Evolutionary conservation across 2,888 invertebrate species (phyloP).

Genomic region (Sarcophaga variegata): DNA sequence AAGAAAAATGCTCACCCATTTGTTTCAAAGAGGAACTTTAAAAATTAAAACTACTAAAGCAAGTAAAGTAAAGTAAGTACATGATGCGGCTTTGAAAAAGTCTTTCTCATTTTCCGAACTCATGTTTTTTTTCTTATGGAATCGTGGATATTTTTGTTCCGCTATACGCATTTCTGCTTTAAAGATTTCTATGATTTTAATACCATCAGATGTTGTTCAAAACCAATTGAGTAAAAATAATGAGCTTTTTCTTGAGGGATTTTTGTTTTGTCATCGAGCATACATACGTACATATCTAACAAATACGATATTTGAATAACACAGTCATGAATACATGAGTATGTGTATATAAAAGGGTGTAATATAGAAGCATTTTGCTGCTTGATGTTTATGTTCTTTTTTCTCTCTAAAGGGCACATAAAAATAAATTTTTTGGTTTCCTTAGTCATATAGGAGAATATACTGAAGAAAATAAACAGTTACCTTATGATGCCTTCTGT

Average conservation of each 20-base stretch:
- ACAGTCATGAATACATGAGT: too few relatives aligned
- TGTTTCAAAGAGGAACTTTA: too few relatives aligned
- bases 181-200: conserved; percentile 21
- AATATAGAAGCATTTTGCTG: not conserved
- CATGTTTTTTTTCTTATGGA: not conserved
- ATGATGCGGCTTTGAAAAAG: too few relatives aligned
- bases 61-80: too few relatives aligned
- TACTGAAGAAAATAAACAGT: too few relatives aligned
- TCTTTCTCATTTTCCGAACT: not conserved
- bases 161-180: conserved; percentile 14
- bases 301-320: not conserved
- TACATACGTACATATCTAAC: not conserved
- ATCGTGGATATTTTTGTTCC: not conserved
- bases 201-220: conserved; percentile 19
- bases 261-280: not conserved
- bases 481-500: too few relatives aligned
- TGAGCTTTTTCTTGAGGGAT: not conserved
- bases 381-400: not conserved
- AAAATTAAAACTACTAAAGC: too few relatives aligned
- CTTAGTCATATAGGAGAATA: too few relatives aligned
- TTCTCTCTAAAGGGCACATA: not conserved
- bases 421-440: not conserved
- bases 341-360: not conserved
- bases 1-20: too few relatives aligned
- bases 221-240: conserved; percentile 38